Percentiles rank a stretch among this genome's conserved stretches.
phyloP scores from a whole-genome alignment of 2,113 vertebrate species.

The Hyperopisus bebe region DNA sequence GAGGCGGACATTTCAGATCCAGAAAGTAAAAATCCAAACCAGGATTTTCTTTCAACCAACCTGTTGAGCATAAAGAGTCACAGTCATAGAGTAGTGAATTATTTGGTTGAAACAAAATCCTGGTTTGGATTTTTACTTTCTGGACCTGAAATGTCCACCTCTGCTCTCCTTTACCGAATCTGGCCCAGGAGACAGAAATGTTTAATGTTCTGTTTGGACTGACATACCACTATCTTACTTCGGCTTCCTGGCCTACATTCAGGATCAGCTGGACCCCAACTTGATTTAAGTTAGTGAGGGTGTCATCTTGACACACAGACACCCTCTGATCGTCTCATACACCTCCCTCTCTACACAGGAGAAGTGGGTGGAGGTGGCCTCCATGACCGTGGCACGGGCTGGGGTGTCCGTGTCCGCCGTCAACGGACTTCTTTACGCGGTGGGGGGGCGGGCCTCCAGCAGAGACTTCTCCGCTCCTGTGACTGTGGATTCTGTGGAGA shows the following conservation, averaged over 20 bases:
- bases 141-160: no score
- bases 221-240: neutral
- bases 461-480: constrained; percentile 87
- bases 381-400: constrained; percentile 82
- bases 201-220: neutral
- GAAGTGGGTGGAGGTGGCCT: constrained; percentile 85
- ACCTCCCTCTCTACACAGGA: constrained; percentile 61
- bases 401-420: constrained; percentile 84
- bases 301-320: neutral
- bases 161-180: no score
- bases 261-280: neutral
- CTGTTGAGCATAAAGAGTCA: no score
- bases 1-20: no score
- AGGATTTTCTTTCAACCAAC: no score
- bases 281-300: neutral
- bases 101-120: no score
- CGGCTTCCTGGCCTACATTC: neutral
- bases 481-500: constrained; percentile 90
- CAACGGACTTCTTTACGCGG: constrained; percentile 86
- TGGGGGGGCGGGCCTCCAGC: constrained; percentile 78
- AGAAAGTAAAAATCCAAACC: no score
- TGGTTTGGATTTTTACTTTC: no score
- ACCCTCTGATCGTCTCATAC: neutral
- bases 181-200: neutral
- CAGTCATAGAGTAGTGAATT: no score